Conservation (phyloP, 2,797 vertebrate genomes). For the Arctocebus calabarensis region DNA sequence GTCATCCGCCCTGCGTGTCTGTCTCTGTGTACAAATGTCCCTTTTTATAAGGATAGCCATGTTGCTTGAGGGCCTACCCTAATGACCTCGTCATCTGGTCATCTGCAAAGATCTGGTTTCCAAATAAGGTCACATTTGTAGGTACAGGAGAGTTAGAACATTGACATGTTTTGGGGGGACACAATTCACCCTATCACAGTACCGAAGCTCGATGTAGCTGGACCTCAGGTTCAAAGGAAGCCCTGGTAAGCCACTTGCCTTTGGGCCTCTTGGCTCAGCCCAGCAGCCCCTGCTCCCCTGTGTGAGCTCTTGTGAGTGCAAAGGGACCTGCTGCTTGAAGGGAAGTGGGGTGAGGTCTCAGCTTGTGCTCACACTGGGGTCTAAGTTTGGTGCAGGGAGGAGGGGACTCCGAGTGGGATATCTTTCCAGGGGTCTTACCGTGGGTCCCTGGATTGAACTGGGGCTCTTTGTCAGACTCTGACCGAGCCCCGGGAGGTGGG, state of each 20-base stretch:
- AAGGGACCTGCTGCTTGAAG: neutral
- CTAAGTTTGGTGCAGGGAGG: neutral
- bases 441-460: accelerated
- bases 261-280: neutral
- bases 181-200: neutral
- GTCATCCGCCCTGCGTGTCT: neutral
- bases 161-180: too few relatives aligned
- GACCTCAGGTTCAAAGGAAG: neutral
- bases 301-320: too few relatives aligned
- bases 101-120: neutral
- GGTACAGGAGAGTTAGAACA: neutral
- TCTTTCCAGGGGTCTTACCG: neutral
- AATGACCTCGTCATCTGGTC: neutral
- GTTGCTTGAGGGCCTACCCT: neutral
- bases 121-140: neutral
- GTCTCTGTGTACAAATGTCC: neutral
- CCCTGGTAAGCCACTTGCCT: accelerated
- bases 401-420: accelerated
- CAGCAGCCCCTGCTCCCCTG: neutral
- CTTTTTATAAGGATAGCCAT: neutral
- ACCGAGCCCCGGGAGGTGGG: neutral
- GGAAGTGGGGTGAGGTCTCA: too few relatives aligned
- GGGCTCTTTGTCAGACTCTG: neutral
- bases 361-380: neutral
- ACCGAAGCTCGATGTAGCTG: neutral